These are phyloP conservation scores for Suillia variegata DNA, from an alignment of 2,888 invertebrate species.

Conservation along the genomic window DNA sequence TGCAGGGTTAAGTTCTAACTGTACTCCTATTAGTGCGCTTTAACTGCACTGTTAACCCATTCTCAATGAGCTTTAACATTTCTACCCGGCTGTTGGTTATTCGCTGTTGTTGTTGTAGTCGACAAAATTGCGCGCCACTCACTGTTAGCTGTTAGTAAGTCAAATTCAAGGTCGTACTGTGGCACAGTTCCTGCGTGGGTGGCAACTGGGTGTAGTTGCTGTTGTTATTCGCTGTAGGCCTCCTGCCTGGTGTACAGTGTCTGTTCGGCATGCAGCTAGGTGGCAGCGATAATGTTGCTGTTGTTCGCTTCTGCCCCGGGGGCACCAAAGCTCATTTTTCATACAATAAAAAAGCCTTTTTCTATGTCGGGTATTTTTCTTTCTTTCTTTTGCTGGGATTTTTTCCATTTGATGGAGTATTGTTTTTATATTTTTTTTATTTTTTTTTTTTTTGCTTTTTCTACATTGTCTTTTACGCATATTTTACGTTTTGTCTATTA, in stretches of 20 bases:
- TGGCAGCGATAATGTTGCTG: neutral
- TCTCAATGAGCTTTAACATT: too few species aligned
- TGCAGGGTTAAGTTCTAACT: too few species aligned
- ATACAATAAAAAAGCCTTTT: neutral
- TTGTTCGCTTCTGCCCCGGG: conserved; percentile 2
- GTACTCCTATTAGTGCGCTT: too few species aligned
- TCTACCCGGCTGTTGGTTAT: neutral
- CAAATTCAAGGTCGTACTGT: conserved; percentile 25
- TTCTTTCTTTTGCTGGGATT: neutral
- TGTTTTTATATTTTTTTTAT: too few species aligned
- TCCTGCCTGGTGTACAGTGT: too few species aligned
- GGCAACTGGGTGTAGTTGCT: neutral
- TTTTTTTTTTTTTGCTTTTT: too few species aligned
- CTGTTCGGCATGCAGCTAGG: too few species aligned
- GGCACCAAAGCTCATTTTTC: conserved; percentile 3
- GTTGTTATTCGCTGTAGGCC: neutral
- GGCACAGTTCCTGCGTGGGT: conserved; percentile 17
- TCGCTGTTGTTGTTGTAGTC: neutral
- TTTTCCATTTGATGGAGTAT: too few species aligned
- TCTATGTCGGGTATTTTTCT: neutral
- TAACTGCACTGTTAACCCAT: too few species aligned
- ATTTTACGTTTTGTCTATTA: neutral
- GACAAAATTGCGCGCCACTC: neutral
- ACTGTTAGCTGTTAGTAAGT: conserved; percentile 8
- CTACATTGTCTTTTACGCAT: neutral